Conservation (phyloP, 2,888 invertebrate species). For the Ichneumoninae sp. region DNA sequence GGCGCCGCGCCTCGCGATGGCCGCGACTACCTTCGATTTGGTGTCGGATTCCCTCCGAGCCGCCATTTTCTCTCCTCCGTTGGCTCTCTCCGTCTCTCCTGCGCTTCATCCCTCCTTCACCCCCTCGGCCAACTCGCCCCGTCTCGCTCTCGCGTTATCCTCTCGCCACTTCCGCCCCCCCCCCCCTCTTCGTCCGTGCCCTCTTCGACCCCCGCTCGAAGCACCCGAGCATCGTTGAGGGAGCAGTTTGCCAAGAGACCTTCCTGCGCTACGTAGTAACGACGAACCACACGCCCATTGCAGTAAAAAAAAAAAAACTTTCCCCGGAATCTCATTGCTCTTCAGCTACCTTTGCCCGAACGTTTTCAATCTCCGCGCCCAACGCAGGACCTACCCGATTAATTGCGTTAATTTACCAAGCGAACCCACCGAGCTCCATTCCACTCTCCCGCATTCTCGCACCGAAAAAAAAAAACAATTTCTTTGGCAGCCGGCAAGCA, state of each 20-base stretch:
- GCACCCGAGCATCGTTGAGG: neutral
- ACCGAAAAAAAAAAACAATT: too few relatives aligned
- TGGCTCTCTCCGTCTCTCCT: conserved; percentile 65
- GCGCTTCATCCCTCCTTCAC: conserved; percentile 64
- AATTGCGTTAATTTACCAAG: neutral
- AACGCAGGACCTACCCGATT: neutral
- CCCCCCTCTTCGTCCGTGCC: conserved; percentile 32
- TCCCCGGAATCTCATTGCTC: conserved; percentile 68
- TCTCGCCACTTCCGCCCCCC: conserved; percentile 12
- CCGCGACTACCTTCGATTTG: conserved; percentile 84
- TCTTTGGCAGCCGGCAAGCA: too few relatives aligned
- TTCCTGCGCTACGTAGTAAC: conserved; percentile 25
- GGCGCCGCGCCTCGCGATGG: conserved; percentile 83
- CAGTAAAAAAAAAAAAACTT: too few relatives aligned
- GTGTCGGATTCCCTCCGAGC: conserved; percentile 82
- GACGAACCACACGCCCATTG: too few relatives aligned
- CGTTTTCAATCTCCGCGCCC: neutral
- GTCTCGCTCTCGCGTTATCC: conserved; percentile 31
- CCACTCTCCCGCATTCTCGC: neutral
- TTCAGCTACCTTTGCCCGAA: conserved; percentile 38
- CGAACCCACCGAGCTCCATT: neutral
- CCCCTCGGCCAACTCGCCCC: conserved; percentile 51
- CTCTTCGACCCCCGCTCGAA: conserved; percentile 9
- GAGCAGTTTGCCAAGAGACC: conserved; percentile 8
- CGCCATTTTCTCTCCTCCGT: conserved; percentile 83